Evolutionary conservation across 2,797 vertebrate genomes (phyloP).

Genomic region (Petrocephalus schoutedeni): DNA sequence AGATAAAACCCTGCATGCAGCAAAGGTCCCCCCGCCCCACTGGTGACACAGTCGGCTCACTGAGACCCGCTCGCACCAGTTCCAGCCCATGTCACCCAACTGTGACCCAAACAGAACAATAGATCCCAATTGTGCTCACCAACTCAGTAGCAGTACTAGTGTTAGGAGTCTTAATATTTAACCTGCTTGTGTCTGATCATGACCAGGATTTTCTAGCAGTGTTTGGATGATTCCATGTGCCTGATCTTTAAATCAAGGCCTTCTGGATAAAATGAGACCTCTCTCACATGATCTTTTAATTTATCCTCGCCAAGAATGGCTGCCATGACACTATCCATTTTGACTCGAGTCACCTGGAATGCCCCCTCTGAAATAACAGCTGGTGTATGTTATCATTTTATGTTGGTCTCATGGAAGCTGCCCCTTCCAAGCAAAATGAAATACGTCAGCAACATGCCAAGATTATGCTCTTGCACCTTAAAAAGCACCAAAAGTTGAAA

Average conservation of each 20-base stretch:
- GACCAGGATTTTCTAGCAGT: not conserved
- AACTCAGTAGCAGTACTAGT: not conserved
- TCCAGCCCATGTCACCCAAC: not conserved
- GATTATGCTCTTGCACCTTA: not conserved
- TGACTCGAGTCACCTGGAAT: not conserved
- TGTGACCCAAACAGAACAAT: not conserved
- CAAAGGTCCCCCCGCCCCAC: constrained; percentile 23
- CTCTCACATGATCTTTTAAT: not conserved
- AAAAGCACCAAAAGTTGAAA: not conserved
- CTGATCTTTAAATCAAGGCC: not conserved
- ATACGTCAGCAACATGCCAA: not conserved
- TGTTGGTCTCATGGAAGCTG: not conserved
- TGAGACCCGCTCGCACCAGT: constrained; percentile 28
- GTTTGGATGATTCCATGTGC: not conserved
- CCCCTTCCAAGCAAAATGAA: not conserved
- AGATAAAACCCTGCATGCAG: constrained; percentile 49
- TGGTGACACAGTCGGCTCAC: constrained; percentile 8
- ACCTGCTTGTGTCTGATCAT: not conserved
- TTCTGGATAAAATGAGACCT: not conserved
- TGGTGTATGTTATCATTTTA: not conserved
- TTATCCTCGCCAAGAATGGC: not conserved
- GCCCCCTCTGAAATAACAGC: not conserved
- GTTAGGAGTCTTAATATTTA: not conserved
- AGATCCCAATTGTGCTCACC: not conserved
- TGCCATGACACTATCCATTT: not conserved